A percentile compares a stretch with the other conserved stretches of the same genome.
phyloP scores from a whole-genome alignment of 2,888 invertebrate species.

The Drosophila macrothrix region DNA sequence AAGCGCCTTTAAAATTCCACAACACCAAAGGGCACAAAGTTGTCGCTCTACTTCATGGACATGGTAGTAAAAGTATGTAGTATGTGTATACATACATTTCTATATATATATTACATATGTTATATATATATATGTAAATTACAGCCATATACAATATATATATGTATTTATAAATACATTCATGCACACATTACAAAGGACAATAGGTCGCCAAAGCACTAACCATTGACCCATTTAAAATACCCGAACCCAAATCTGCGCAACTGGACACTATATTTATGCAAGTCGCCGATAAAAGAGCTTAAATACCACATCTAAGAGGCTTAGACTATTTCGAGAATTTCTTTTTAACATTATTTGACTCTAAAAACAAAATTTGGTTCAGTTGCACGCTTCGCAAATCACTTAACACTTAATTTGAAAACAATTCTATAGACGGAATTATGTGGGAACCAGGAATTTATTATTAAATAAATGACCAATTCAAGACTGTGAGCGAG shows the following conservation, averaged over 20 bases:
- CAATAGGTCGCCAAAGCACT: not conserved
- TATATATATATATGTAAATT: too few species aligned
- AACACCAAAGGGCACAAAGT: constrained; percentile 42
- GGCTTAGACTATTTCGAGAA: not conserved
- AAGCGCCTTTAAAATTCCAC: constrained; percentile 59
- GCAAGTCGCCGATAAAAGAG: not conserved
- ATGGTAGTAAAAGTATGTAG: constrained; percentile 24
- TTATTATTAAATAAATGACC: not conserved
- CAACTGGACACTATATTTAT: not conserved
- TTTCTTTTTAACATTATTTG: not conserved
- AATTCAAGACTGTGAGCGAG: not conserved
- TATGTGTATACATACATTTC: not conserved
- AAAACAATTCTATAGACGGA: not conserved
- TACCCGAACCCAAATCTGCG: not conserved
- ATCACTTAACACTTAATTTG: not conserved
- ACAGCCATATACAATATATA: not conserved
- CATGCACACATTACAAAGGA: not conserved
- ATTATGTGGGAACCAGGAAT: not conserved
- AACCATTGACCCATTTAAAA: constrained; percentile 6
- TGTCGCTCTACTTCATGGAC: constrained; percentile 26
- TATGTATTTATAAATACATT: not conserved
- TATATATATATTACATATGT: not conserved
- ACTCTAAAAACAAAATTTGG: not conserved
- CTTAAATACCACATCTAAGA: not conserved
- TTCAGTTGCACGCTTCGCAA: not conserved